These are phyloP conservation scores for Engystomops pustulosus DNA, from an alignment of 2,113 vertebrate species.

Conservation along the genomic window DNA sequence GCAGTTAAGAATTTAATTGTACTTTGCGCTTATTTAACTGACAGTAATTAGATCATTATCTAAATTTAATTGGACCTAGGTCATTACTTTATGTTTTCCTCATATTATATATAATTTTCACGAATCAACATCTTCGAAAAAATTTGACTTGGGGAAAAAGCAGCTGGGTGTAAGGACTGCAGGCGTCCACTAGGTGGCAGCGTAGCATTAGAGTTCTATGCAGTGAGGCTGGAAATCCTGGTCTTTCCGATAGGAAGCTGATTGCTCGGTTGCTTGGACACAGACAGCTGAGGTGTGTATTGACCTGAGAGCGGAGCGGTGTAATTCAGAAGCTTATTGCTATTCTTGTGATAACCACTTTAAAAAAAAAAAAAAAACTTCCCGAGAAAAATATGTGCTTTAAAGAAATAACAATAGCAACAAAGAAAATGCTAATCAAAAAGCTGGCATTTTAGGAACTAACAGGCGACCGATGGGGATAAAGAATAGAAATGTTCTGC, in stretches of 20 bases:
- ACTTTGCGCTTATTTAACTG: slow-evolving; percentile 56
- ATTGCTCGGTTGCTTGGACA: slow-evolving; percentile 57
- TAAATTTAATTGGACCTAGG: slow-evolving; percentile 57
- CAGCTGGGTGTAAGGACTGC: not conserved
- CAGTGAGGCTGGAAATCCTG: not conserved
- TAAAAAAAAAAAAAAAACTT: slow-evolving; percentile 41
- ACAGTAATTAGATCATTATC: slow-evolving; percentile 60
- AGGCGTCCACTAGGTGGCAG: slow-evolving; percentile 44
- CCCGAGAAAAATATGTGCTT: slow-evolving; percentile 29
- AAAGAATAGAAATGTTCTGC: slow-evolving; percentile 23
- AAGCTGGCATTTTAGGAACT: slow-evolving; percentile 25
- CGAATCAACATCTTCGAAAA: slow-evolving; percentile 23
- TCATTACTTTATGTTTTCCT: slow-evolving; percentile 57
- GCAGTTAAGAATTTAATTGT: slow-evolving; percentile 59
- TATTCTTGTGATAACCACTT: slow-evolving; percentile 35
- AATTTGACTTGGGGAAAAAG: slow-evolving; percentile 11
- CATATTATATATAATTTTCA: slow-evolving; percentile 59
- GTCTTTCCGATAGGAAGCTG: slow-evolving; percentile 36
- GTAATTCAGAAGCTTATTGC: slow-evolving; percentile 47
- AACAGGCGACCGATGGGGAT: slow-evolving; percentile 14
- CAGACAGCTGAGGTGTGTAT: slow-evolving; percentile 37
- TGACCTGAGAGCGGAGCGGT: slow-evolving; percentile 48
- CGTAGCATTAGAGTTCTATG: slow-evolving; percentile 11
- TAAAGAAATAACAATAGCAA: slow-evolving; percentile 31
- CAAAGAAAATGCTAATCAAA: slow-evolving; percentile 53